These are phyloP conservation scores for Cyclargus thomasi DNA, from an alignment of 1,140 invertebrate species.

Conservation along the genomic window DNA sequence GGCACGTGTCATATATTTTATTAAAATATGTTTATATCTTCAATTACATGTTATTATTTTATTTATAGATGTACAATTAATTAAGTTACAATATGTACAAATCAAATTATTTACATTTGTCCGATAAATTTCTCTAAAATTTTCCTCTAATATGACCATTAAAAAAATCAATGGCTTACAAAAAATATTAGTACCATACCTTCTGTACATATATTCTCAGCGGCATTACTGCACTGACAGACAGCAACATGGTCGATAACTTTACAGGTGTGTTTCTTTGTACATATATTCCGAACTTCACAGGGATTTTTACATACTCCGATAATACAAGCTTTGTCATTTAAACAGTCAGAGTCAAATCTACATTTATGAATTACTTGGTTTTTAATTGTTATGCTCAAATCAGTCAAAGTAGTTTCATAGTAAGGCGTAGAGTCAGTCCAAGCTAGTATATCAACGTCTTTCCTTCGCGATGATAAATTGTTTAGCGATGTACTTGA, in stretches of 20 bases:
- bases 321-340: conserved; percentile 79
- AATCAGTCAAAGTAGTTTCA: conserved; percentile 51
- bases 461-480: conserved; percentile 59
- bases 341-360: conserved; percentile 80
- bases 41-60: too few species aligned
- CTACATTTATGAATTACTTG: conserved; percentile 74
- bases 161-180: conserved; percentile 23
- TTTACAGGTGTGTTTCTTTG: conserved; percentile 80
- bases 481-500: conserved; percentile 53
- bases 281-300: conserved; percentile 78
- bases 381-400: conserved; percentile 47
- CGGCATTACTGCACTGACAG: conserved; percentile 78
- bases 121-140: conserved; percentile 57
- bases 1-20: conserved; percentile 12
- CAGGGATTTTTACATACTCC: conserved; percentile 86
- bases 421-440: conserved; percentile 54
- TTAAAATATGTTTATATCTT: conserved; percentile 26
- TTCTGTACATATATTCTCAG: conserved; percentile 66
- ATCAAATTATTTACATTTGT: conserved; percentile 51
- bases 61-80: conserved; percentile 42
- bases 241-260: conserved; percentile 82
- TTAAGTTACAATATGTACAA: conserved; percentile 14
- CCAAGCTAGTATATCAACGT: conserved; percentile 65
- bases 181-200: conserved; percentile 59
- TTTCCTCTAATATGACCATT: not conserved